Base-by-base conservation (phyloP, 2,113 vertebrate species). In the Bufo bufo region DNA sequence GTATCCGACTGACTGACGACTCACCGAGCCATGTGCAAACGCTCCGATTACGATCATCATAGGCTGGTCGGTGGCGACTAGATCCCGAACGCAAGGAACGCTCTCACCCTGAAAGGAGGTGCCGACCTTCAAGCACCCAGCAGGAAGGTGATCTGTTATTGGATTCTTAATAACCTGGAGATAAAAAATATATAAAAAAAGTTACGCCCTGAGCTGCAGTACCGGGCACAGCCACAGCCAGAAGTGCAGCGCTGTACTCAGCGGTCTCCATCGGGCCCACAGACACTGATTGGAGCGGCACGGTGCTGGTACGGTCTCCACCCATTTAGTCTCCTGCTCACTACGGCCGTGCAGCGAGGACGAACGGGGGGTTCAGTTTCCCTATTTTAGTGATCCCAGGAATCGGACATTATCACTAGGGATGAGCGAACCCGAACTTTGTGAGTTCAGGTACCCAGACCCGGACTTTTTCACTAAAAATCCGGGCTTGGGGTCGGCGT, bases 1-100 rank as follows among this genome's bases (percentile, higher is more conserved):
- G 13, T 19, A 12, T 19, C 0, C 16, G 6, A 43, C 6, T 4
- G 6, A 49, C 4, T 1, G 19, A 8, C 69, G 54, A 91, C 97
- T 95, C 90, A 99, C 98, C 77, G 96, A 93, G 79, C 98, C 98
- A 0, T 99, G 98, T 85, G 98, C 98, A 90, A 99, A 99, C 3
- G 98, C 98, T 89, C 98, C 98, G 17, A 99, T 94, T 83, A 99
- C 96, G 2, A 99, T 90, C 17, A 96, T 94, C 71, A 97, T 92
- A 3, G 98, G 97, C 11, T 98, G 95, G 0, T 90, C 94, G 7
- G 93, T 74, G 47, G 98, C 97, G 78, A 97, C 96, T 82, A 99
- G 33, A 1, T 97, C 90, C 4, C 96, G 95, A 89, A 95, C 72
- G 90, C 96, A 65, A 52, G 91, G 94, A 84, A 97, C 94, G 2